Conservation (phyloP, 2,113 vertebrate genomes). For the Psilopogon haemacephalus region DNA sequence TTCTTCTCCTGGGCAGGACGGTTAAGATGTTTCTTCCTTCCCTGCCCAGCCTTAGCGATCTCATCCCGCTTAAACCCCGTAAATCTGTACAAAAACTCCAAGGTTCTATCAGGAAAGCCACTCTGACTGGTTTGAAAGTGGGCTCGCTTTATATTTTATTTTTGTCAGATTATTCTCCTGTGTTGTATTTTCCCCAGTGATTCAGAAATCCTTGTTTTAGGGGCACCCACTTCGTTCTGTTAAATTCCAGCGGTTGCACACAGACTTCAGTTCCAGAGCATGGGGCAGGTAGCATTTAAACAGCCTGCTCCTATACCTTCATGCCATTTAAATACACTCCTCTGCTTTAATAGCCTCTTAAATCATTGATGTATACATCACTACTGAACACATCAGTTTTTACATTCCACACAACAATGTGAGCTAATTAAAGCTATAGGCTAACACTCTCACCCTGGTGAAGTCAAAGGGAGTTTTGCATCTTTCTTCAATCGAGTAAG, state of each 20-base stretch:
- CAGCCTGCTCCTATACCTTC: neutral
- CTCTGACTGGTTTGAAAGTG: neutral
- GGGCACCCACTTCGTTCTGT: neutral
- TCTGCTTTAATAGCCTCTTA: conserved; percentile 24
- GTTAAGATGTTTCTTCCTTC: neutral
- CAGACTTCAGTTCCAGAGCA: neutral
- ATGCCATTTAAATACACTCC: neutral
- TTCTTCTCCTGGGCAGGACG: neutral
- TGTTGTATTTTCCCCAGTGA: neutral
- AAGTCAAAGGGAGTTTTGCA: conserved; percentile 37
- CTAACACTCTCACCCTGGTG: neutral
- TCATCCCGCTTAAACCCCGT: neutral
- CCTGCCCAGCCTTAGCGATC: neutral
- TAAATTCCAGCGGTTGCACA: neutral
- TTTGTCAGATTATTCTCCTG: neutral
- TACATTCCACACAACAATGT: conserved; percentile 13
- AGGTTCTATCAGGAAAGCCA: neutral
- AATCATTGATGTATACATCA: conserved; percentile 15
- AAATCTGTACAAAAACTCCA: neutral
- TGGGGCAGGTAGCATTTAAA: neutral
- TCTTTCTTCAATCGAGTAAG: conserved; percentile 24
- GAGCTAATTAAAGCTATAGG: conserved; percentile 52
- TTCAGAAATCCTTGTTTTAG: neutral
- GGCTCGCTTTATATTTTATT: neutral
- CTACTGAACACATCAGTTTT: neutral